A percentile compares a stretch with the other conserved stretches of the same genome.
Evolutionary conservation across 2,113 vertebrate genomes (phyloP).

Genomic region (Lagenorhynchus albirostris): DNA sequence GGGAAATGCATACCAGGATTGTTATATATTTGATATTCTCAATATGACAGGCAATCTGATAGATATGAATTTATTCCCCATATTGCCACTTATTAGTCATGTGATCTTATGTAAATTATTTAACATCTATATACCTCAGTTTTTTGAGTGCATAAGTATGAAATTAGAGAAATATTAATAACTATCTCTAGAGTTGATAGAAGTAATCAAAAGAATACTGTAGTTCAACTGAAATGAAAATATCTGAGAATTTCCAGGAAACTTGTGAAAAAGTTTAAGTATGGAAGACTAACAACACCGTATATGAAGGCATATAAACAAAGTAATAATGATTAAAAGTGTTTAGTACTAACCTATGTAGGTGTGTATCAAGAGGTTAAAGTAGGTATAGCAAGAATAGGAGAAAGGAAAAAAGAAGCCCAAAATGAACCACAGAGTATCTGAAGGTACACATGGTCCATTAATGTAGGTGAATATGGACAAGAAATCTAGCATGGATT

Average conservation of each 20-base stretch:
- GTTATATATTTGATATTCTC: not conserved
- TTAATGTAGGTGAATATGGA: not conserved
- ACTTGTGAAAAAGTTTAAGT: not conserved
- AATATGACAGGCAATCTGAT: not conserved
- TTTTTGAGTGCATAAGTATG: not conserved
- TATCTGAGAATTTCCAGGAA: not conserved
- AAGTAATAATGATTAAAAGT: not conserved
- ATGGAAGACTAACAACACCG: not conserved
- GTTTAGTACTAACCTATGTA: not conserved
- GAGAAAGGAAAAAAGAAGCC: not conserved
- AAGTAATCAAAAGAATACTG: slow-evolving; percentile 8
- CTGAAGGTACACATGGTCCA: not conserved
- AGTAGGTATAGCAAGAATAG: not conserved
- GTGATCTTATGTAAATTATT: not conserved
- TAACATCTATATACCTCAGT: not conserved
- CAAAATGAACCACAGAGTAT: not conserved
- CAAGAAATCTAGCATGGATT: not conserved
- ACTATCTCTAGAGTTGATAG: not conserved
- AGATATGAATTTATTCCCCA: not conserved
- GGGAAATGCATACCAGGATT: not conserved
- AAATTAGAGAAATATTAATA: not conserved
- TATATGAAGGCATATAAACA: not conserved
- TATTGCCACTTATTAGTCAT: not conserved
- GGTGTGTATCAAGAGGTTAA: not conserved
- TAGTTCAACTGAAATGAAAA: slow-evolving; percentile 15